These are phyloP conservation scores for Sycophila sp. DNA, from an alignment of 1,140 invertebrate species.

Conservation along the genomic window DNA sequence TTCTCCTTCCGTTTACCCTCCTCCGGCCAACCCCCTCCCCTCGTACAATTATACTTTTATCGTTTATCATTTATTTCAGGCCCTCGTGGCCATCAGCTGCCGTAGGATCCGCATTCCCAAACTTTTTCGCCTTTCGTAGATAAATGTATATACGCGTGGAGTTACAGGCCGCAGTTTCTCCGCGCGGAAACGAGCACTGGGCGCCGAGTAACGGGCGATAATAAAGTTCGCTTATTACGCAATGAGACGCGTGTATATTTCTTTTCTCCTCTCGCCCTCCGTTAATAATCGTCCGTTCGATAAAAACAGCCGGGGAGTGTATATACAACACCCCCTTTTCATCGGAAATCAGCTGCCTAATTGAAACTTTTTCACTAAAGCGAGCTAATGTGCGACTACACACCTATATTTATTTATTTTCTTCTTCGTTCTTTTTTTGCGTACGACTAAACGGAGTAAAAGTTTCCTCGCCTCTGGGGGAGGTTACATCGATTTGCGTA, in stretches of 20 bases:
- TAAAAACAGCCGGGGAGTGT: too few species aligned
- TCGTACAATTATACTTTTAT: constrained; percentile 32
- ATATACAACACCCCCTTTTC: too few species aligned
- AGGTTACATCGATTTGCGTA: too few species aligned
- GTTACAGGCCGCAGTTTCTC: background rate
- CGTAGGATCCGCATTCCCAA: background rate
- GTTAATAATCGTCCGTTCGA: too few species aligned
- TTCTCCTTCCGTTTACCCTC: background rate
- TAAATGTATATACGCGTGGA: too few species aligned
- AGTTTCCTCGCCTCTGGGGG: too few species aligned
- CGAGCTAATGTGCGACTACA: too few species aligned
- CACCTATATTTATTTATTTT: too few species aligned
- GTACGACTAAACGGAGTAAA: too few species aligned
- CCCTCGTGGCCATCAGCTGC: background rate
- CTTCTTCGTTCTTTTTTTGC: too few species aligned
- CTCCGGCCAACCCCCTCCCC: background rate
- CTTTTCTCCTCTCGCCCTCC: background rate
- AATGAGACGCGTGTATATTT: constrained; percentile 15
- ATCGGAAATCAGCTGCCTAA: too few species aligned
- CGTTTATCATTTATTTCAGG: constrained; percentile 29
- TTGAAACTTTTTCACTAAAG: too few species aligned
- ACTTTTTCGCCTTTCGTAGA: constrained; percentile 7
- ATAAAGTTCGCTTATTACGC: constrained; percentile 27
- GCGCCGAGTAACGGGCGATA: constrained; percentile 3
- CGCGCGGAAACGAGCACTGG: constrained; percentile 6